A percentile compares a stretch with the other conserved stretches of the same genome.
phyloP scores from a whole-genome alignment of 2,888 invertebrate genomes.

The Lamellibrachia satsuma region DNA sequence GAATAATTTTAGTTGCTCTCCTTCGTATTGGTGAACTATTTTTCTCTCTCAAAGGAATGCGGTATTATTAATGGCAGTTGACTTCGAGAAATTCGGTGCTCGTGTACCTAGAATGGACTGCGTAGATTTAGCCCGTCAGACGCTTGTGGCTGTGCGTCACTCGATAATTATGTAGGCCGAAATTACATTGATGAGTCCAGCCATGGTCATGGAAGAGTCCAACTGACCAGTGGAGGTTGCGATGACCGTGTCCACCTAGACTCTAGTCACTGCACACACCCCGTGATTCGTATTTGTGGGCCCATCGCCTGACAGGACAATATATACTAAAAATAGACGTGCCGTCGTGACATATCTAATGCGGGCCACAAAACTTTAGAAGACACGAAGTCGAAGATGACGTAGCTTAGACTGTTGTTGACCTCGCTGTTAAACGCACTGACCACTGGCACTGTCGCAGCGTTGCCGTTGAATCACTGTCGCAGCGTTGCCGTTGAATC shows the following conservation, averaged over 20 bases:
- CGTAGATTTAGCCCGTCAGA: not conserved
- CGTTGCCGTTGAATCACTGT: too few species aligned
- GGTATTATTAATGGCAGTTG: not conserved
- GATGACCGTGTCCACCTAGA: not conserved
- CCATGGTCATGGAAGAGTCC: not conserved
- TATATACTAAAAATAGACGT: not conserved
- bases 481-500: too few species aligned
- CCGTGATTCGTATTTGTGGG: not conserved
- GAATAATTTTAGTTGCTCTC: too few species aligned
- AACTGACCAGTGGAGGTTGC: not conserved
- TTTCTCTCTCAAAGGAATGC: not conserved
- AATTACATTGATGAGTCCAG: not conserved
- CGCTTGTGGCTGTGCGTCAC: not conserved
- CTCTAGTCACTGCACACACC: not conserved
- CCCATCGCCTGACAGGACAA: not conserved
- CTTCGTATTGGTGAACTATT: too few species aligned
- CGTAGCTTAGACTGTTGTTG: not conserved
- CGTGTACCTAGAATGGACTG: not conserved
- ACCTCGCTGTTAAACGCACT: too few species aligned
- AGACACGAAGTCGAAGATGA: not conserved
- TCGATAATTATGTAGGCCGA: not conserved
- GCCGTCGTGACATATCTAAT: not conserved
- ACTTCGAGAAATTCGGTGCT: not conserved
- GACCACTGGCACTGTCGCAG: too few species aligned
- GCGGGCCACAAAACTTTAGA: too few species aligned